A percentile compares a stretch with the other conserved stretches of the same genome.
Conservation (phyloP, 53 echinoderm and acorn worm genomes). For the Holothuria scabra region DNA sequence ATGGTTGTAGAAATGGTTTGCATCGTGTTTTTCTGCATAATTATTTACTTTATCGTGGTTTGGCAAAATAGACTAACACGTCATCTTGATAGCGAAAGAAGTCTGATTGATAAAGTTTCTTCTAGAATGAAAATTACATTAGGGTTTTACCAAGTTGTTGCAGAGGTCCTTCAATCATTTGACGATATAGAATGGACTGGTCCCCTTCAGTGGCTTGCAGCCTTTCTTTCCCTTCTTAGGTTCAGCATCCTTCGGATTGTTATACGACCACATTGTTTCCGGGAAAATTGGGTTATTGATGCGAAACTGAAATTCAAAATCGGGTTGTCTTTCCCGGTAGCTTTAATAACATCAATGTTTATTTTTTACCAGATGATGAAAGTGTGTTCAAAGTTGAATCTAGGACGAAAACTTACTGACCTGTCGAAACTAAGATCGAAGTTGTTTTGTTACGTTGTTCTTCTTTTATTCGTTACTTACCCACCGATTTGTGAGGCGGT, state of each 20-base stretch:
- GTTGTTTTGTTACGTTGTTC: too few species aligned
- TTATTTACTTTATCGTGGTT: neutral
- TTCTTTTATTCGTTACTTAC: too few species aligned
- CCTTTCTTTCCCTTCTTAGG: neutral
- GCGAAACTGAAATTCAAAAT: neutral
- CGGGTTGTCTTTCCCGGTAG: neutral
- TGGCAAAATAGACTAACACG: neutral
- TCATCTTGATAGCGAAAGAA: neutral
- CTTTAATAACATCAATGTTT: neutral
- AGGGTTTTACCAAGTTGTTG: slow-evolving; percentile 30
- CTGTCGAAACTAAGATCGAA: too few species aligned
- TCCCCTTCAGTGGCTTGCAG: neutral
- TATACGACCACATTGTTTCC: slow-evolving; percentile 3
- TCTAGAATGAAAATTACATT: slow-evolving; percentile 30
- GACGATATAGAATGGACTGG: neutral
- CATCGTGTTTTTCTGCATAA: neutral
- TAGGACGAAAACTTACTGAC: too few species aligned
- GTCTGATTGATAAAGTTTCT: slow-evolving; percentile 8
- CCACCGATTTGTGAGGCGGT: too few species aligned
- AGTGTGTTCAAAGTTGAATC: too few species aligned
- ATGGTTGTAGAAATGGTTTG: too few species aligned
- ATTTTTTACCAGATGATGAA: neutral
- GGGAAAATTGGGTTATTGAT: neutral
- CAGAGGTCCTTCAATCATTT: neutral
- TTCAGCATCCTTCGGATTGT: neutral